Evolutionary conservation across 2,113 vertebrate genomes (phyloP), one percentile per base, ranked within the genome.

Genomic region (Heterocephalus glaber): DNA sequence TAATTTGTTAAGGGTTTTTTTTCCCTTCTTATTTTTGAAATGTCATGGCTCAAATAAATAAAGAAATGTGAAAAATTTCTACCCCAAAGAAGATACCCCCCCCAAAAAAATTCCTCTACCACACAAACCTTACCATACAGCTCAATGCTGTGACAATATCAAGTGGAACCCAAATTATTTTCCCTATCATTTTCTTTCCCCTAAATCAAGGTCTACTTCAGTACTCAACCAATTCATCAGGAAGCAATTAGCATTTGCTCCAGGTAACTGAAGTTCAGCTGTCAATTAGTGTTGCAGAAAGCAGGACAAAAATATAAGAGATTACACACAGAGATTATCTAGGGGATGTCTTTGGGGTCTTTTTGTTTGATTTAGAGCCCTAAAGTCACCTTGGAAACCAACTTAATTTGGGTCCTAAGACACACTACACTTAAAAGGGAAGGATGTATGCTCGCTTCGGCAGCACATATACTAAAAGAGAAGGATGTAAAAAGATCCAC

Each of bases 351-450:
- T 66, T 4, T 9, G n/a, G 6, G 0, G 1, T 58, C 52, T 63
- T 52, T 81, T 35, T 52, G 30, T 60, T 52, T 95, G 65, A 82
- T 35, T 86, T 9, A 38, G 5, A 49, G 16, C 30, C 86, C 17
- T 77, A 19, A 60, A 68, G 60, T 95, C 63, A 65, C n/a, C 83
- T 86, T 72, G 95, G 70, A 80, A 92, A 84, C 22, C 56, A 97
- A 94, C 35, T 0, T 70, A 30, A 79, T n/a, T 13, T 87, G 54
- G 76, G 4, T 85, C 33, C 44, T 52, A 44, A 95, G 9, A 92
- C 49, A 84, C 1, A 26, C 33, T 91, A 89, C 17, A 86, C 63
- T 94, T 54, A 83, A 83, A 96, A 89, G 30, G 9, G 3, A 87
- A 66, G 41, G 22, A 65, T 58, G 0, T 85, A 76, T n/a, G n/a